Evolutionary conservation across 2,113 vertebrate species (phyloP), one percentile per base, ranked within the genome.

Genomic region (Dendropsophus ebraccatus): DNA sequence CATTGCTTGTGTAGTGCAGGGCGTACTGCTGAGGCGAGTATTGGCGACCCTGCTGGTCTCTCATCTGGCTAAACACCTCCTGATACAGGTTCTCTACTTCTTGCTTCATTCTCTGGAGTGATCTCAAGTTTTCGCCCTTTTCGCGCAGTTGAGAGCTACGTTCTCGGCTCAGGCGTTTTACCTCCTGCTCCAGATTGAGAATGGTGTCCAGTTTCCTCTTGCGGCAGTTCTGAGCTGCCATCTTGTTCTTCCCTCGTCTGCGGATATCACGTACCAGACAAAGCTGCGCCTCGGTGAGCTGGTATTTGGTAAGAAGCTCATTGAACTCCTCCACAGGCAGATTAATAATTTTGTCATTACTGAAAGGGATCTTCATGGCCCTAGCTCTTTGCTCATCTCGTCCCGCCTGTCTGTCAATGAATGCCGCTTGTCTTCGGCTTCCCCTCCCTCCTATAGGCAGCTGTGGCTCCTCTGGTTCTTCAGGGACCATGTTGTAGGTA

Each of bases 321-420:
- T 99, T 99, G 92, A 99, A 99, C 92, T 99, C 98, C 83, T 99
- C 98, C 32, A 99, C 98, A 0, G 98, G 98, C 88, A 99, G 93
- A 92, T 99, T 98, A 89, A 99, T 96, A 91, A 99, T 99, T 88
- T 99, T 99, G 1, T 99, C 97, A 1, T 99, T 99, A 92, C 98
- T 95, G 91, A 99, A 99, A 0, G 98, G 98, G 88, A 99, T 99
- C 89, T 99, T 99, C 97, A 99, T 98, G 90, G 97, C 91, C 1
- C 97, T 91, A 73, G 98, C 98, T 6, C 98, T 93, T 58, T 97
- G 96, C 88, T 99, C 98, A 23, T 99, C 98, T 1, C 98, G 93
- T 75, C 97, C 98, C 67, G 97, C 92, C 91, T 99, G 98, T 87
- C 98, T 97, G 84, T 99, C 97, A 25, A 98, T 87, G 82, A 96